A percentile compares a stretch with the other conserved stretches of the same genome.
Conservation (phyloP, 1,140 invertebrate species). For the Drosophila dunni region DNA sequence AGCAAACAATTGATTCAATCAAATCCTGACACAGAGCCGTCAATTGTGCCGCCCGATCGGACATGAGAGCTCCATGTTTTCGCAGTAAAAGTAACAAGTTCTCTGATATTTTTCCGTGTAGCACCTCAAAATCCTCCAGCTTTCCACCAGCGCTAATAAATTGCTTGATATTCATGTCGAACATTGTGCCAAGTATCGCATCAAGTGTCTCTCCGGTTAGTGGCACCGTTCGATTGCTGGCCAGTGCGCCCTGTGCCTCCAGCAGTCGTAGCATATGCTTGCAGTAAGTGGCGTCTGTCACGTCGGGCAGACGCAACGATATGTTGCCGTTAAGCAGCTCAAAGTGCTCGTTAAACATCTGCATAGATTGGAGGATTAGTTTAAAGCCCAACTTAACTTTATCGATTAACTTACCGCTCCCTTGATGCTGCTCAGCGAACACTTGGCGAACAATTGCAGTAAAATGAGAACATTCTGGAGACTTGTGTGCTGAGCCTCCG, state of each 20-base stretch:
- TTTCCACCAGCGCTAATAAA: conserved; percentile 51
- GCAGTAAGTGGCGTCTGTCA: conserved; percentile 23
- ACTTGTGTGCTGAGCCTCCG: conserved; percentile 33
- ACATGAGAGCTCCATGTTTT: conserved; percentile 63
- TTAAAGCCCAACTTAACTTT: neutral
- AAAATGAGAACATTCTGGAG: conserved; percentile 63
- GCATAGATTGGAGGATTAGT: neutral
- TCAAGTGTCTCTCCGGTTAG: conserved; percentile 73
- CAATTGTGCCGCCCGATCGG: conserved; percentile 76
- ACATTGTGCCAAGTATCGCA: conserved; percentile 62
- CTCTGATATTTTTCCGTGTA: conserved; percentile 58
- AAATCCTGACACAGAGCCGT: conserved; percentile 72
- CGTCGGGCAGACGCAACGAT: conserved; percentile 48
- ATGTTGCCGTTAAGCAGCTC: conserved; percentile 62
- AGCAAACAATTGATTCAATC: conserved; percentile 73
- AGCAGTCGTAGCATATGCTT: conserved; percentile 45
- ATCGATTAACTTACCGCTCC: conserved; percentile 60
- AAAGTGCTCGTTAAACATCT: conserved; percentile 83
- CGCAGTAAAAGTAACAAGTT: conserved; percentile 63
- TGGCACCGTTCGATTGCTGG: conserved; percentile 69
- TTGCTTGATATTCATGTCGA: conserved; percentile 74
- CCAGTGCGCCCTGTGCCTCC: conserved; percentile 63
- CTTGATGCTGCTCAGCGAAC: conserved; percentile 73
- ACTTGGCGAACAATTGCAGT: conserved; percentile 67
- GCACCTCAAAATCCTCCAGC: conserved; percentile 50